Evolutionary conservation across 2,888 invertebrate genomes (phyloP).

Genomic region (Cryptocephalus primarius): DNA sequence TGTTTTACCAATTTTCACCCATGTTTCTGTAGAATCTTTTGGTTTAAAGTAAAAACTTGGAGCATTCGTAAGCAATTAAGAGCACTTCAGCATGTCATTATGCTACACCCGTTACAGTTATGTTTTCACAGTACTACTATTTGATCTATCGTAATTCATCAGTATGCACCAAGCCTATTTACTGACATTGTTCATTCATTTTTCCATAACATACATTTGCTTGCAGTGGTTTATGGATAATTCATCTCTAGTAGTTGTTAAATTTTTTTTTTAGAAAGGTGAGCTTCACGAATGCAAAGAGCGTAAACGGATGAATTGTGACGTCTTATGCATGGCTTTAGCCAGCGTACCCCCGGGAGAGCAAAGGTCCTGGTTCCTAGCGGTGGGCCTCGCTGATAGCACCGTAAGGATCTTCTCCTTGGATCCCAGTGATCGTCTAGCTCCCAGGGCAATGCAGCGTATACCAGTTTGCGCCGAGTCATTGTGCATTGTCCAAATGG

Average conservation of each 20-base stretch:
- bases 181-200: too few relatives aligned
- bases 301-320: conserved; percentile 89
- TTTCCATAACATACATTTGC: too few relatives aligned
- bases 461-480: conserved; percentile 94
- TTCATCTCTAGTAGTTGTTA: not conserved
- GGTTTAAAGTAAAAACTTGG: too few relatives aligned
- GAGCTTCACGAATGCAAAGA: conserved; percentile 98
- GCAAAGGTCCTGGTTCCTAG: conserved; percentile 88
- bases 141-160: too few relatives aligned
- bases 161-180: too few relatives aligned
- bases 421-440: conserved; percentile 92
- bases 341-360: conserved; percentile 93
- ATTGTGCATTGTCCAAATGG: conserved; percentile 92
- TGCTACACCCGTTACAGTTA: too few relatives aligned
- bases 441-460: conserved; percentile 93
- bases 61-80: too few relatives aligned
- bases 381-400: conserved; percentile 90
- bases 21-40: too few relatives aligned
- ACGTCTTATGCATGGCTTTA: conserved; percentile 97
- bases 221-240: too few relatives aligned
- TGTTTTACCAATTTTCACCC: too few relatives aligned
- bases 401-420: conserved; percentile 96
- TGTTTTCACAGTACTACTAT: too few relatives aligned
- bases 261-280: conserved; percentile 62
- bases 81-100: too few relatives aligned